Evolutionary conservation across 2,888 invertebrate species (phyloP).

Genomic region (Cryptus armator): DNA sequence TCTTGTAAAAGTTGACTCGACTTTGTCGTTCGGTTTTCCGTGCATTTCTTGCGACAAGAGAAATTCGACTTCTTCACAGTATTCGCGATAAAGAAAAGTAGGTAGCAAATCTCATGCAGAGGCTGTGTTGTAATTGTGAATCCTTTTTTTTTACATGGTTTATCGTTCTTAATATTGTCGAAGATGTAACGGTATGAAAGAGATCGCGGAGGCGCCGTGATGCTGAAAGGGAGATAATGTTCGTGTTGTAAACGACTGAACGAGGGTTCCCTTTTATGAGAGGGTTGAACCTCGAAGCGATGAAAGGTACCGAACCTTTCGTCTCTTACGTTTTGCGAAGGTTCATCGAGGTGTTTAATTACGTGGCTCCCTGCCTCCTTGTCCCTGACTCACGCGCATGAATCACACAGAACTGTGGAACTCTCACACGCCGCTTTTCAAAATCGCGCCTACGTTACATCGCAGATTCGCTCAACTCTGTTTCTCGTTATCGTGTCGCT

Average conservation of each 20-base stretch:
- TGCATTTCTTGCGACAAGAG: background rate
- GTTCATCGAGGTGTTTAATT: constrained; percentile 29
- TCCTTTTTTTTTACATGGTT: background rate
- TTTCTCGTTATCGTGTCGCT: too few relatives aligned
- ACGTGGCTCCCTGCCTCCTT: constrained; percentile 18
- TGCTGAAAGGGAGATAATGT: too few relatives aligned
- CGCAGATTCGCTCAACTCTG: too few relatives aligned
- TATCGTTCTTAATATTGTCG: too few relatives aligned
- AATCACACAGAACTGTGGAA: background rate
- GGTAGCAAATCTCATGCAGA: too few relatives aligned
- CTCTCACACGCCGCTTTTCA: constrained; percentile 16
- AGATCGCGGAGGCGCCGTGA: too few relatives aligned
- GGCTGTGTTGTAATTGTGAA: too few relatives aligned
- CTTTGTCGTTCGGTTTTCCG: background rate
- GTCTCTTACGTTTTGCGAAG: background rate
- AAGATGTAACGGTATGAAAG: too few relatives aligned
- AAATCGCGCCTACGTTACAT: background rate
- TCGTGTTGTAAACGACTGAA: too few relatives aligned
- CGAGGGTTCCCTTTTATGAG: constrained; percentile 5
- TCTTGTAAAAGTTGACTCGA: background rate
- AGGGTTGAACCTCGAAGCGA: background rate
- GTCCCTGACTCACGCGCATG: background rate
- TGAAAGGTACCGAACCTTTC: constrained; percentile 1
- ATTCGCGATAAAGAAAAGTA: too few relatives aligned
- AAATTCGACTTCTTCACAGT: background rate